These are phyloP conservation scores for Capreolus pygargus DNA, from an alignment of 2,113 vertebrate species.

Conservation along the genomic window DNA sequence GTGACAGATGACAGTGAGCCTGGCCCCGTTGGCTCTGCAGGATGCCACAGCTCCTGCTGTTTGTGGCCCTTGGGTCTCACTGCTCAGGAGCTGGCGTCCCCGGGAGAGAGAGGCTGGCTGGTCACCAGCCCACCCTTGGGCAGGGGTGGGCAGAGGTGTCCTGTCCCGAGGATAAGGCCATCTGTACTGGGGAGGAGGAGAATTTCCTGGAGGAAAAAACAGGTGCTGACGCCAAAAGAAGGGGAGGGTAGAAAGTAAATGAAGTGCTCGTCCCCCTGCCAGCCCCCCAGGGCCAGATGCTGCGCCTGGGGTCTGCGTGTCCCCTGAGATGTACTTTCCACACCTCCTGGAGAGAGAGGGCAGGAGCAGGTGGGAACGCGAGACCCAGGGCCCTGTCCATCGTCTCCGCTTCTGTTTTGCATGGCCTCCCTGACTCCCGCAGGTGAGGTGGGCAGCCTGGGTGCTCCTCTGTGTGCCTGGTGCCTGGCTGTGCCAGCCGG, in stretches of 20 bases:
- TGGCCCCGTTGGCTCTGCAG: neutral
- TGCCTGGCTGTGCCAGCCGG: neutral
- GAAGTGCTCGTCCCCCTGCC: neutral
- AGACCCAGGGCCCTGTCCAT: neutral
- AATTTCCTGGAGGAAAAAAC: neutral
- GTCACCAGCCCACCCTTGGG: neutral
- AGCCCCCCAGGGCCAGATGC: neutral
- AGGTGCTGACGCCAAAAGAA: neutral
- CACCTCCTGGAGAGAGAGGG: neutral
- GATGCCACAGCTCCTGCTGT: neutral
- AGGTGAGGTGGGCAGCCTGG: neutral
- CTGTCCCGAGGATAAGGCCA: neutral
- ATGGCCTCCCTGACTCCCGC: accelerated
- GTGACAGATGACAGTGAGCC: neutral
- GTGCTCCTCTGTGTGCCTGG: neutral
- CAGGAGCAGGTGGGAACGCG: neutral
- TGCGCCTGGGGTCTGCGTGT: neutral
- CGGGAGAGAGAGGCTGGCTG: neutral
- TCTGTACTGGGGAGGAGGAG: neutral
- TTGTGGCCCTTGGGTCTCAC: neutral
- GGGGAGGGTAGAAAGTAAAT: neutral
- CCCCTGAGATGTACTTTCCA: neutral
- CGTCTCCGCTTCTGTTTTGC: neutral
- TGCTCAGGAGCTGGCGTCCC: neutral
- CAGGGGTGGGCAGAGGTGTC: neutral